Percentiles rank a stretch among this genome's conserved stretches.
These are phyloP conservation scores for Aromia moschata DNA, from an alignment of 2,888 invertebrate genomes.

Conservation along the genomic window DNA sequence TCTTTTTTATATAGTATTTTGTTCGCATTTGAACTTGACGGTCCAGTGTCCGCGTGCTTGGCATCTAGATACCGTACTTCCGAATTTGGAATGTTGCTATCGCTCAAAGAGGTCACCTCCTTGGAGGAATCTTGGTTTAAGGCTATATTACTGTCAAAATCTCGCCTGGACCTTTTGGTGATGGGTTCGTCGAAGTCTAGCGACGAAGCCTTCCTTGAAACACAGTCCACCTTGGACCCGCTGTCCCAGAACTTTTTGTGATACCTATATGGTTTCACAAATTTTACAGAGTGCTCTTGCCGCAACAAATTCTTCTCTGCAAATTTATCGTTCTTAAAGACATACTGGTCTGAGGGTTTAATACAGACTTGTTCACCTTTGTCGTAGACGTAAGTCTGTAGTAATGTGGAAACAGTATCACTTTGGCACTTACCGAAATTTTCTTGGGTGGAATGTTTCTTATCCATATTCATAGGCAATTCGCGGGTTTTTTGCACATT, in stretches of 20 bases:
- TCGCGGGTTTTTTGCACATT: not conserved
- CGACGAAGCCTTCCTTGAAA: not conserved
- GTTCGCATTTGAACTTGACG: constrained; percentile 14
- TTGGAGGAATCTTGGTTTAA: constrained; percentile 11
- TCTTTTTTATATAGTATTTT: constrained; percentile 33
- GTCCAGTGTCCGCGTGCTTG: not conserved
- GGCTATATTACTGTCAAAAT: constrained; percentile 13
- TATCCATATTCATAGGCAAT: not conserved
- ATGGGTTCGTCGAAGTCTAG: not conserved
- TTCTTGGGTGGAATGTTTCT: not conserved
- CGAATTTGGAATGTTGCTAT: not conserved
- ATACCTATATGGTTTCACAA: constrained; percentile 26
- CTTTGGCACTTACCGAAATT: not conserved
- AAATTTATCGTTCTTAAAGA: not conserved
- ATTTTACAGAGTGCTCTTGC: constrained; percentile 7
- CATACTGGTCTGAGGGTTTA: constrained; percentile 24
- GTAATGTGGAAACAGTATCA: not conserved
- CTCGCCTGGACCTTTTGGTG: not conserved
- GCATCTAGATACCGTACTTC: constrained; percentile 24
- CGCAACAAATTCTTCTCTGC: not conserved
- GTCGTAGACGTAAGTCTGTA: constrained; percentile 7
- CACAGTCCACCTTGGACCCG: constrained; percentile 12
- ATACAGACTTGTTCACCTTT: constrained; percentile 21
- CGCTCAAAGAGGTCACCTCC: not conserved
- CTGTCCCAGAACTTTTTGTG: constrained; percentile 27